Percentiles rank a stretch among this genome's conserved stretches.
These are phyloP conservation scores for Sparidentex hasta DNA, from an alignment of 2,797 vertebrate genomes.

Conservation along the genomic window DNA sequence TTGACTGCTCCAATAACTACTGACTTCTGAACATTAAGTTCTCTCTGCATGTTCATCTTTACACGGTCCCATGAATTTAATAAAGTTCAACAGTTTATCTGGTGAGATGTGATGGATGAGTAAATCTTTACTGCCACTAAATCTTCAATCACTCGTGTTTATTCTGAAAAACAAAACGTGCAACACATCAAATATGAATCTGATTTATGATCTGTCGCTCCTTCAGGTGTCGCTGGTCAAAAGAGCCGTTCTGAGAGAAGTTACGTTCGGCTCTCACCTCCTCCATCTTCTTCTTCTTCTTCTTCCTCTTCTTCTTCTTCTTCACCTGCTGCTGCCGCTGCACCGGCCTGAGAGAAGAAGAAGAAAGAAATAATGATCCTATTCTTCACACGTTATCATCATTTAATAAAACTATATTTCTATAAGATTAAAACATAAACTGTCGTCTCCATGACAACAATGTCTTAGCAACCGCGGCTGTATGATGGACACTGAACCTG, in stretches of 20 bases:
- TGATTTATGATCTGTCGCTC: too few species aligned
- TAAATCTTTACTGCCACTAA: not conserved
- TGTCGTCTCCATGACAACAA: too few species aligned
- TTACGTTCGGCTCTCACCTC: constrained; percentile 70
- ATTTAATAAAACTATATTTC: not conserved
- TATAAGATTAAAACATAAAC: too few species aligned
- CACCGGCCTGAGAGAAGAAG: constrained; percentile 55
- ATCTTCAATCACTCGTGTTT: not conserved
- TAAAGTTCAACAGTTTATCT: too few species aligned
- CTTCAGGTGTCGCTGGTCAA: too few species aligned
- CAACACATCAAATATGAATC: not conserved
- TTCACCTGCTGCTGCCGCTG: constrained; percentile 33
- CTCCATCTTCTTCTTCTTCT: constrained; percentile 62
- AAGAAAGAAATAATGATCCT: not conserved
- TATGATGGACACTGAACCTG: too few species aligned
- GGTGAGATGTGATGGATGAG: too few species aligned
- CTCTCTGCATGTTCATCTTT: too few species aligned
- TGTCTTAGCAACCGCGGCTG: too few species aligned
- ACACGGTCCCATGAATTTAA: too few species aligned
- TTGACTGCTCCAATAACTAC: too few species aligned
- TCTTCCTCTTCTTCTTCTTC: constrained; percentile 66
- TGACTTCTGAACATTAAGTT: too few species aligned
- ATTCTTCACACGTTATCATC: not conserved
- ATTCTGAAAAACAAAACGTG: not conserved
- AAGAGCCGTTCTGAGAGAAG: not conserved